Evolutionary conservation across 1,140 invertebrate genomes (phyloP).

Genomic region (Sminthurinus signatus): DNA sequence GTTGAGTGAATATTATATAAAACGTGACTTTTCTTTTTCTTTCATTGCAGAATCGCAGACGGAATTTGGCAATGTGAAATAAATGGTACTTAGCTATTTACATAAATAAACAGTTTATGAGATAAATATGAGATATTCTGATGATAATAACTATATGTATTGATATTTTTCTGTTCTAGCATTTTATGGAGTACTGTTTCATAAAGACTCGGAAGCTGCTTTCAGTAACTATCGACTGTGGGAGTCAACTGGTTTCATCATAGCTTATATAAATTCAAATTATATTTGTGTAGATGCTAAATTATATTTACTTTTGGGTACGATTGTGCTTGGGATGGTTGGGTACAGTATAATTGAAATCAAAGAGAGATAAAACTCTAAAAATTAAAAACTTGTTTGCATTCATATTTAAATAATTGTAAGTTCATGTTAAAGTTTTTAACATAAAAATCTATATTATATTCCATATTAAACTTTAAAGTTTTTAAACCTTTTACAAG

Average conservation of each 20-base stretch:
- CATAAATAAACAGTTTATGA: neutral
- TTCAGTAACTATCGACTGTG: constrained; percentile 76
- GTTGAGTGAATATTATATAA: too few species aligned
- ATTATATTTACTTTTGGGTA: constrained; percentile 75
- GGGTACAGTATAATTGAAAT: constrained; percentile 79
- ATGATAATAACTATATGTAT: neutral
- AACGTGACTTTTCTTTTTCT: too few species aligned
- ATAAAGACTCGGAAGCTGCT: constrained; percentile 86
- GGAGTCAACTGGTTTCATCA: constrained; percentile 52
- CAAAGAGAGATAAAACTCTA: constrained; percentile 35
- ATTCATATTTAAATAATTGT: too few species aligned
- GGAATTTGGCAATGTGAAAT: constrained; percentile 97
- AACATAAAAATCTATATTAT: too few species aligned
- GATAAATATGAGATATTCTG: neutral
- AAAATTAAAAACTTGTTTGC: constrained; percentile 9
- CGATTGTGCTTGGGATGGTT: constrained; percentile 67
- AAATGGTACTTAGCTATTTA: constrained; percentile 59
- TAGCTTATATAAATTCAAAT: constrained; percentile 53
- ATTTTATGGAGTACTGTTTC: constrained; percentile 84
- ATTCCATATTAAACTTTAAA: too few species aligned
- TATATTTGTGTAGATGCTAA: constrained; percentile 80
- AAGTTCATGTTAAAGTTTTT: too few species aligned
- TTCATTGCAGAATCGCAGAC: constrained; percentile 86
- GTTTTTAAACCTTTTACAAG: too few species aligned
- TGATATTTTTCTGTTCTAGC: constrained; percentile 46